Evolutionary conservation across 2,797 vertebrate species (phyloP).

Genomic region (Lophotriccus pileatus): DNA sequence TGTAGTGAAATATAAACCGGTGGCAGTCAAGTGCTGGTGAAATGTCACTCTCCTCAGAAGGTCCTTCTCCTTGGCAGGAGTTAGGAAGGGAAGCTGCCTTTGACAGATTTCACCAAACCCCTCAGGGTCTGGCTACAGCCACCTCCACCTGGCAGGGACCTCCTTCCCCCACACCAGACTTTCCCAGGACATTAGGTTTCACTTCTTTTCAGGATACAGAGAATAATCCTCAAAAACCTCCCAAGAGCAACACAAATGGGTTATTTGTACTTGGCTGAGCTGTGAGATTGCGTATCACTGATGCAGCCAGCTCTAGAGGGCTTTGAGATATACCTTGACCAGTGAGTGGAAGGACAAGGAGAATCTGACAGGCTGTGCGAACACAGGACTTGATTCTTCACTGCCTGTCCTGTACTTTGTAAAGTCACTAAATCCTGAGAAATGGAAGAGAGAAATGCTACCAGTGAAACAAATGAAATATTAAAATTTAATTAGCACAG

Average conservation of each 20-base stretch:
- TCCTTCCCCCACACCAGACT: neutral
- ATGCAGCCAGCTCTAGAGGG: neutral
- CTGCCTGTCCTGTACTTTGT: accelerated
- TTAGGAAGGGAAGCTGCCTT: neutral
- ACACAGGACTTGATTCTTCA: neutral
- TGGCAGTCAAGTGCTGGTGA: neutral
- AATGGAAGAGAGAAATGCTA: neutral
- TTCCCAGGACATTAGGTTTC: neutral
- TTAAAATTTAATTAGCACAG: neutral
- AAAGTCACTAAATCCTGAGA: neutral
- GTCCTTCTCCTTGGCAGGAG: neutral
- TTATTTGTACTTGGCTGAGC: neutral
- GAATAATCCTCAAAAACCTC: neutral
- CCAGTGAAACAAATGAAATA: neutral
- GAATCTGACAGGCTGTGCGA: neutral
- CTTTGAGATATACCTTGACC: neutral
- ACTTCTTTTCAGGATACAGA: neutral
- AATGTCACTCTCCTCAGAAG: neutral
- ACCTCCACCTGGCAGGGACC: neutral
- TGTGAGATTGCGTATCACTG: neutral
- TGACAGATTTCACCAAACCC: neutral
- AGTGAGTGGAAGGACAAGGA: neutral
- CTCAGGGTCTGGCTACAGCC: neutral
- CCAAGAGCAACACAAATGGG: neutral
- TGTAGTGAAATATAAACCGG: neutral